Base-by-base conservation (phyloP, 2,888 invertebrate species). In the Erebia aethiops region DNA sequence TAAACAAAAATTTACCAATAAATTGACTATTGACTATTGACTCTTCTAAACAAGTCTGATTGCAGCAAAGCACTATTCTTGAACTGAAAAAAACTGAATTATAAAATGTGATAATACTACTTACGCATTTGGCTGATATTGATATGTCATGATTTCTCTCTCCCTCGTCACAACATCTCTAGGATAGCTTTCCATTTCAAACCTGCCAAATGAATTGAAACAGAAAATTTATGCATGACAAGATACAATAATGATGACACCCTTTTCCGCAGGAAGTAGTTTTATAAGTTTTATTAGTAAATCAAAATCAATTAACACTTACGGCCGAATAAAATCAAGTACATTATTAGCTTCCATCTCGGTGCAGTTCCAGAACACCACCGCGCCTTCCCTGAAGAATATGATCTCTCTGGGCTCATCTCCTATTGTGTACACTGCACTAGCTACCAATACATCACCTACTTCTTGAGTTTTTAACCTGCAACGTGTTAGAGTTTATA, bases 291-390 rank as follows among this genome's bases (percentile, higher is more conserved):
- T 26, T 26, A 26, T 26, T 26, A 26, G 26, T 35, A 13, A 46
- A 46, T 46, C 13, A 11, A 46, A 57, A 61, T 57, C 26, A 56
- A 21, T 10, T 3, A 56, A 56, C 1, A 74, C 87, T 79, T 73
- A 91, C 92, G 92, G 88, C 75, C 94, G 95, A 67, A 98, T 86
- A 87, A 98, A 97, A 54, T 95, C 93, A 18, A 98, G 87, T 0
- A 98, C 94, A 88, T 96, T 97, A 75, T 95, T 95, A 52, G 96
- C 95, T 83, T 98, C 98, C 68, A 97, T 81, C 77, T 97, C 97
- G 0, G 96, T 94, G 80, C 97, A 95, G 87, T 98, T 98, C 98
- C 98, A 98, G 87, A 98, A 96, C 0, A 98, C 97, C 0, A 97
- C 95, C 2, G 97, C 96, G 1, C 99, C 99, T 87, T 98, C 98